Conservation (phyloP, 2,113 vertebrate species). For the Crotalus helleri region DNA sequence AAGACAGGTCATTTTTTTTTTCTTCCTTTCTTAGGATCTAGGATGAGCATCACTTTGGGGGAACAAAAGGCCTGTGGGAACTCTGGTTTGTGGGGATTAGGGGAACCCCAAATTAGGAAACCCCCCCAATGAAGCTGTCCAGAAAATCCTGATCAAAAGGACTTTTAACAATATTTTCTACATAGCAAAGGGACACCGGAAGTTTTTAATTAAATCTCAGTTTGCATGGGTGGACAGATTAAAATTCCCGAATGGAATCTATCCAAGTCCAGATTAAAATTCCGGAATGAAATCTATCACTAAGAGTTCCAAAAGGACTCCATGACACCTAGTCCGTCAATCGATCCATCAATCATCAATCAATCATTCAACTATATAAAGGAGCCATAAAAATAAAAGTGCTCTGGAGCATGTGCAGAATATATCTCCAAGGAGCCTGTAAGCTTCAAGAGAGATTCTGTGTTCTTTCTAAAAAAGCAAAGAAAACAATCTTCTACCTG, state of each 20-base stretch:
- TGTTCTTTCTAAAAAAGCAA: background rate
- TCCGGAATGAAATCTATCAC: background rate
- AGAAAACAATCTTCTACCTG: background rate
- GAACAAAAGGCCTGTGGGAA: background rate
- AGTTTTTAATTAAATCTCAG: background rate
- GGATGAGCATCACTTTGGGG: background rate
- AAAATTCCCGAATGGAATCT: background rate
- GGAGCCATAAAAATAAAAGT: background rate
- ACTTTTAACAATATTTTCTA: background rate
- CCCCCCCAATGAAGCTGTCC: background rate
- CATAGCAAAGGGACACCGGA: background rate
- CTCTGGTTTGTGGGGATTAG: background rate
- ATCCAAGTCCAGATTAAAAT: background rate
- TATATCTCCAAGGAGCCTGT: background rate
- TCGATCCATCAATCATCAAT: background rate
- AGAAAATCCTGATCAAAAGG: background rate
- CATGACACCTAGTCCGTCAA: background rate
- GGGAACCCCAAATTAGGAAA: background rate
- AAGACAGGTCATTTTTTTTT: background rate
- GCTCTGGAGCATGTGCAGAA: background rate
- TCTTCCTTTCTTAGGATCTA: background rate
- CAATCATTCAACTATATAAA: background rate
- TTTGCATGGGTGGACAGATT: background rate
- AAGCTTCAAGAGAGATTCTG: background rate
- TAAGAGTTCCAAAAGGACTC: background rate